phyloP scores from a whole-genome alignment of 2,113 vertebrate genomes.

The Morone saxatilis region DNA sequence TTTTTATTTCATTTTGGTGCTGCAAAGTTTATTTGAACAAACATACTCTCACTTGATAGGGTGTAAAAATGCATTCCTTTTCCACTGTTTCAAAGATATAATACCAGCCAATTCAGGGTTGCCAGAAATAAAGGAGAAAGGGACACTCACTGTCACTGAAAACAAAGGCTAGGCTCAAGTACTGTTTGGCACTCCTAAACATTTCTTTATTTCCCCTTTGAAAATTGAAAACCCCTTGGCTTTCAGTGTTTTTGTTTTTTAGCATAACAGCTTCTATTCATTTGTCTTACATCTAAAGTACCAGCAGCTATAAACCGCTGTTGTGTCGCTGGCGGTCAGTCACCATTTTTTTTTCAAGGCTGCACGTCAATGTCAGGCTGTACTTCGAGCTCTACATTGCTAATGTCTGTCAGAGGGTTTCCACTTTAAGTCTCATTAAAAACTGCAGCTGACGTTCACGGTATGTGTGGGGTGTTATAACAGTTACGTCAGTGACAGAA shows the following conservation, averaged over 20 bases:
- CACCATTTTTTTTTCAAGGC: background rate
- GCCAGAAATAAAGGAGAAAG: constrained; percentile 6
- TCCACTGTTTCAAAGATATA: background rate
- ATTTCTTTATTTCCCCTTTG: constrained; percentile 27
- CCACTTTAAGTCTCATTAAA: no score
- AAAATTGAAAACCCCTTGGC: background rate
- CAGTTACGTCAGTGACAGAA: no score
- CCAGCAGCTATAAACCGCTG: background rate
- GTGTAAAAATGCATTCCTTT: background rate
- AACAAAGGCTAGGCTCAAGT: background rate
- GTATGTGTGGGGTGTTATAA: no score
- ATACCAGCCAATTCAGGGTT: background rate
- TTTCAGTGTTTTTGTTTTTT: background rate
- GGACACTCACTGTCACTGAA: background rate
- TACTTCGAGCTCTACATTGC: no score
- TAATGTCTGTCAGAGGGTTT: background rate
- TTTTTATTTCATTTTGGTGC: background rate
- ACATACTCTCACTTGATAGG: background rate
- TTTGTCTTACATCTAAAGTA: background rate
- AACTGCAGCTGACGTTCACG: no score
- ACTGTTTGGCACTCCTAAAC: background rate
- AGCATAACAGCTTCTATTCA: background rate
- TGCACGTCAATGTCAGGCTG: background rate
- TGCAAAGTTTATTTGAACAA: background rate
- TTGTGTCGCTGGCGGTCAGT: background rate